phyloP scores from a whole-genome alignment of 1,140 invertebrate genomes.

The Drosophila sulfurigaster region DNA sequence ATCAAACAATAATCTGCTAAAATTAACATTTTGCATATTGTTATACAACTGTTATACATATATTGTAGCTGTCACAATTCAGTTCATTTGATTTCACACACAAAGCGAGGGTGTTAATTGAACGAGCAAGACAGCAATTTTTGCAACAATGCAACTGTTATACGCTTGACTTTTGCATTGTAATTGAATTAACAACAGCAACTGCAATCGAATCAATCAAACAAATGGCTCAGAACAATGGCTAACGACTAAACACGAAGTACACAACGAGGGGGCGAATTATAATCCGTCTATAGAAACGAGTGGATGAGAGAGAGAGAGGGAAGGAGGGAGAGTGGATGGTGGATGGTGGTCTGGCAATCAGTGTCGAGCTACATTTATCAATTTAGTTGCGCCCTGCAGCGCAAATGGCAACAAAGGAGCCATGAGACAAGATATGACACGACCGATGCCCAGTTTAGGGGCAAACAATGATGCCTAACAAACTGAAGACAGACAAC shows the following conservation, averaged over 20 bases:
- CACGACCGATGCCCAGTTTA: constrained; percentile 49
- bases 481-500: constrained; percentile 66
- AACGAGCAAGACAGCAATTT: no score
- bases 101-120: no score
- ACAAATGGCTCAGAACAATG: constrained; percentile 50
- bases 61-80: no score
- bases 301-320: neutral
- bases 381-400: constrained; percentile 75
- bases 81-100: no score
- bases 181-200: constrained; percentile 15
- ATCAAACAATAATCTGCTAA: no score
- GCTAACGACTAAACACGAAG: neutral
- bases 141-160: no score
- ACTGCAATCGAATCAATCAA: constrained; percentile 59
- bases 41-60: no score
- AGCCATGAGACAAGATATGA: constrained; percentile 71
- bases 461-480: constrained; percentile 64
- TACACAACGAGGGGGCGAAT: neutral
- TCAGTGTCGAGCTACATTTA: constrained; percentile 72
- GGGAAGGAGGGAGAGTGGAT: neutral
- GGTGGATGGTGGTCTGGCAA: constrained; percentile 12
- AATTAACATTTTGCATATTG: no score
- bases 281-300: no score
- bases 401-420: constrained; percentile 54
- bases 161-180: neutral